These are phyloP conservation scores for Falco cherrug DNA, from an alignment of 2,797 vertebrate species.

Conservation along the genomic window DNA sequence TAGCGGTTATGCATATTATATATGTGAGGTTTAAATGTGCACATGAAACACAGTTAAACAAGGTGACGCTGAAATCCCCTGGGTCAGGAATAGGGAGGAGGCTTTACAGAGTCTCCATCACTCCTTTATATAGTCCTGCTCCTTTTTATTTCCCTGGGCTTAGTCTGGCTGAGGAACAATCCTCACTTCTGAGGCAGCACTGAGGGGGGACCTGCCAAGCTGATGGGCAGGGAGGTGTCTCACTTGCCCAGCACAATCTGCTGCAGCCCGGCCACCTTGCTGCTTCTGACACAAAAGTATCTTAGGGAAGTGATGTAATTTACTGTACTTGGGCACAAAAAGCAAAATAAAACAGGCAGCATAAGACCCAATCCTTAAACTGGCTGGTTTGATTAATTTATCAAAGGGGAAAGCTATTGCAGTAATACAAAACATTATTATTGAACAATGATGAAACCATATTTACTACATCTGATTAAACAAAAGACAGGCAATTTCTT, in stretches of 20 bases:
- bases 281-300: neutral
- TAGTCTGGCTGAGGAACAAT: neutral
- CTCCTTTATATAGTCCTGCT: neutral
- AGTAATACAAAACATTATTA: conserved; percentile 29
- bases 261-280: neutral
- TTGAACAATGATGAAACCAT: neutral
- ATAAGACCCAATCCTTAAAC: neutral
- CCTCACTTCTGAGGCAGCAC: neutral
- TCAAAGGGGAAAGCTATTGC: conserved; percentile 1
- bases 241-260: neutral
- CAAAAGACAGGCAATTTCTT: neutral
- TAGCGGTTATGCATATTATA: neutral
- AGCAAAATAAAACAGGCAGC: neutral
- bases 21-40: neutral
- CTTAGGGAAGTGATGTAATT: neutral
- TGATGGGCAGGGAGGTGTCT: neutral
- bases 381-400: neutral
- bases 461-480: conserved; percentile 36
- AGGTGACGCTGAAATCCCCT: neutral
- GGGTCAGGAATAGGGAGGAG: neutral
- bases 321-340: neutral
- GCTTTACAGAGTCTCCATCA: neutral
- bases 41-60: rapidly evolving
- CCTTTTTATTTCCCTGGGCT: neutral
- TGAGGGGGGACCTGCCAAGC: rapidly evolving